Evolutionary conservation across 1,140 invertebrate genomes (phyloP).

Genomic region (Nixonia krombeini): DNA sequence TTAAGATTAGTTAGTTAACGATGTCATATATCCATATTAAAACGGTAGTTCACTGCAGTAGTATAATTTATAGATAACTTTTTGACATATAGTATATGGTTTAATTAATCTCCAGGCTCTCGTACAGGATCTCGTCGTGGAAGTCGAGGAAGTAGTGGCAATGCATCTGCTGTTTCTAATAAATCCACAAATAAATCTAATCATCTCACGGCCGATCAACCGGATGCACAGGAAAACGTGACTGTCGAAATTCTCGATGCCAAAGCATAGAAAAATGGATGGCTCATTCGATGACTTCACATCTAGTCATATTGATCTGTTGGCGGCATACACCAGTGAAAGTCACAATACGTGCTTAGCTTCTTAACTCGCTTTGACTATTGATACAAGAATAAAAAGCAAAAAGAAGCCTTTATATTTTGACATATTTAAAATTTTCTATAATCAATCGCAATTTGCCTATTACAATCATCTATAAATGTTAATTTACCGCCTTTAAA

Average conservation of each 20-base stretch:
- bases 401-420: slow-evolving; percentile 26
- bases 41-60: no score
- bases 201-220: slow-evolving; percentile 62
- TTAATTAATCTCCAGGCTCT: slow-evolving; percentile 75
- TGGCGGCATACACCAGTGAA: background rate
- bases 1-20: no score
- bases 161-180: slow-evolving; percentile 75
- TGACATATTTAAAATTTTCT: slow-evolving; percentile 46
- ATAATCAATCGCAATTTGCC: slow-evolving; percentile 13
- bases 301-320: background rate
- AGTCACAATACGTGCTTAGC: slow-evolving; percentile 15
- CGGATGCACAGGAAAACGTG: slow-evolving; percentile 71
- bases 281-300: background rate
- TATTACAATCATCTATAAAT: background rate
- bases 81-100: no score
- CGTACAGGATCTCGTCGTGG: slow-evolving; percentile 78
- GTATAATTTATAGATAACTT: no score
- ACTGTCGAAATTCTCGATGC: slow-evolving; percentile 74
- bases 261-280: slow-evolving; percentile 61
- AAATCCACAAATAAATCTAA: slow-evolving; percentile 70
- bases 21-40: no score
- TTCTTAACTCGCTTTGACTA: slow-evolving; percentile 24
- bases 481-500: no score
- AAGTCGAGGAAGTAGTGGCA: slow-evolving; percentile 77
- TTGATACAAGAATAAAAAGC: slow-evolving; percentile 19